Evolutionary conservation across 2,113 vertebrate genomes (phyloP), one percentile per base, ranked within the genome.

Genomic region (Mobula birostris): DNA sequence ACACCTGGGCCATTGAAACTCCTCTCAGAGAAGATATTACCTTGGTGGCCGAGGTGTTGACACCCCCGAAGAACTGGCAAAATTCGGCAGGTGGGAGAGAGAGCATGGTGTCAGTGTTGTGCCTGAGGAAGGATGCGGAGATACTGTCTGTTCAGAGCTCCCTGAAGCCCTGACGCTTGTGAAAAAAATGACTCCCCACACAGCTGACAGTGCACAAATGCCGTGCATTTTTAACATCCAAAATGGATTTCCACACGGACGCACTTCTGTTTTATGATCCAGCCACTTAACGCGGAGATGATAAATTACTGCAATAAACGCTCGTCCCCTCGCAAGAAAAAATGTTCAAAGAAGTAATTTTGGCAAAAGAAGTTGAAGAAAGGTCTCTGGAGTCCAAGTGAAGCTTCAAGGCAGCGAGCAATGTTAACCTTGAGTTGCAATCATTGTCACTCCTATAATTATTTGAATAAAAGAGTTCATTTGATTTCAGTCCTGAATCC

Each of bases 241-340:
- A 97, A 97, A 97, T 97, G 98, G 98, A 98, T 98, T 98, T 99
- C 97, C 98, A 96, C 97, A 97, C 96, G 61, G 85, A 96, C 97
- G 98, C 97, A 97, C 97, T 98, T 98, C 97, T 94, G 96, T 95
- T 96, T 96, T 97, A 96, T 96, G 95, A 96, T 97, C 97, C 96
- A 97, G 97, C 96, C 97, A 96, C 96, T 95, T 98, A 98, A 48
- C 98, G 97, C 98, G 97, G 97, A 96, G 96, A 97, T 99, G 98
- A 99, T 99, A 98, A 98, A 99, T 99, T 98, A 98, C 98, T 97
- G 98, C 97, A 98, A 99, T 99, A 99, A 99, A 98, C 95, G 95
- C 95, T 95, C 94, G 61, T 97, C 97, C 97, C 96, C 96, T 96
- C 96, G 96, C 96, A 95, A 32, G 27, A 80, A 79, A 90, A 96